These are phyloP conservation scores for Urophycis tenuis DNA, from an alignment of 2,797 vertebrate genomes.

Conservation along the genomic window DNA sequence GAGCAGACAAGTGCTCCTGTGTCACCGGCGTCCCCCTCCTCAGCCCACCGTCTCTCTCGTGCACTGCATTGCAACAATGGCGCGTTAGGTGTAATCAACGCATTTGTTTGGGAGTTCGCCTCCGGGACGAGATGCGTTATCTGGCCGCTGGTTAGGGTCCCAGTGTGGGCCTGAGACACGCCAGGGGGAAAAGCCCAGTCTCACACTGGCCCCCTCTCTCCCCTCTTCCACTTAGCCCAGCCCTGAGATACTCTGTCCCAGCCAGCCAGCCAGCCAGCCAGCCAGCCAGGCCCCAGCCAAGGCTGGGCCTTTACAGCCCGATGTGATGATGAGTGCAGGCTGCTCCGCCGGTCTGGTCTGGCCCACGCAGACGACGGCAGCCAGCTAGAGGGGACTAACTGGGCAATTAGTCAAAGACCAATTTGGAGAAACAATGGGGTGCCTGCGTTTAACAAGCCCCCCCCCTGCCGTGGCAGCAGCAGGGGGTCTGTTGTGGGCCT, in stretches of 20 bases:
- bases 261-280: slow-evolving; percentile 25
- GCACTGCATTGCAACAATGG: slow-evolving; percentile 29
- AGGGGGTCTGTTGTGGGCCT: slow-evolving; percentile 65
- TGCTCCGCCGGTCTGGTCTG: slow-evolving; percentile 38
- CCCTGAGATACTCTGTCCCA: slow-evolving; percentile 16
- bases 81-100: slow-evolving; percentile 35
- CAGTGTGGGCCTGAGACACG: slow-evolving; percentile 36
- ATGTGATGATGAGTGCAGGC: slow-evolving; percentile 50
- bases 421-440: slow-evolving; percentile 73
- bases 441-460: slow-evolving; percentile 63
- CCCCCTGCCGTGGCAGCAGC: slow-evolving; percentile 59
- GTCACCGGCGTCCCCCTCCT: slow-evolving; percentile 27
- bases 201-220: slow-evolving; percentile 20
- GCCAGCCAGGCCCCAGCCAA: slow-evolving; percentile 25
- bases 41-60: slow-evolving; percentile 20
- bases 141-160: slow-evolving; percentile 36
- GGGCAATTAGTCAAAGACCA: slow-evolving; percentile 71
- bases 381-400: slow-evolving; percentile 65
- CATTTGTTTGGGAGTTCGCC: slow-evolving; percentile 56
- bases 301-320: slow-evolving; percentile 57
- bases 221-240: slow-evolving; percentile 14
- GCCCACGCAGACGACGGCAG: slow-evolving; percentile 60
- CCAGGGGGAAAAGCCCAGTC: slow-evolving; percentile 22
- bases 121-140: slow-evolving; percentile 56
- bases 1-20: slow-evolving; percentile 29